These are phyloP conservation scores for Pentamera pediparva DNA, from an alignment of 53 echinoderm and acorn worm genomes.

Conservation along the genomic window DNA sequence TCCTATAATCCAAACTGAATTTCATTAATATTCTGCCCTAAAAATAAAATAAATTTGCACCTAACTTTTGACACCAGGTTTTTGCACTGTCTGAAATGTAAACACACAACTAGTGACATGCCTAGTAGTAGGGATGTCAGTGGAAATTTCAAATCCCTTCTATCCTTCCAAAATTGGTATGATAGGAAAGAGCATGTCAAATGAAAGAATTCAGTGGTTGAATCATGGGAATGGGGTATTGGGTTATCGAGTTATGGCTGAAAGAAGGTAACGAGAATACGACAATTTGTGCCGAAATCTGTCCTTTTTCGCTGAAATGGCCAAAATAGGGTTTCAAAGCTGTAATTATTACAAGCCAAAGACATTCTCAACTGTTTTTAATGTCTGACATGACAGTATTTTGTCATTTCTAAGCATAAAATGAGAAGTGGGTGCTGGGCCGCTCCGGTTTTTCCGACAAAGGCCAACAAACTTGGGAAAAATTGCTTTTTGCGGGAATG, in stretches of 20 bases:
- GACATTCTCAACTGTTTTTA: background rate
- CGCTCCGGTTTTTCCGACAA: background rate
- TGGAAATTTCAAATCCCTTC: background rate
- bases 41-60: no score
- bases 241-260: background rate
- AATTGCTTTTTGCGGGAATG: background rate
- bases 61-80: no score
- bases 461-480: background rate
- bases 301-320: background rate
- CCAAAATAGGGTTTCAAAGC: background rate
- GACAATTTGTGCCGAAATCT: background rate
- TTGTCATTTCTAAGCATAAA: background rate
- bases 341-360: background rate
- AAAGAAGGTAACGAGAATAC: background rate
- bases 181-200: background rate
- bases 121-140: slow-evolving; percentile 5
- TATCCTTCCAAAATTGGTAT: background rate
- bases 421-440: background rate
- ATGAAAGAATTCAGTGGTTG: slow-evolving; percentile 2
- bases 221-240: background rate
- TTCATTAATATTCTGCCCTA: no score
- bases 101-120: no score
- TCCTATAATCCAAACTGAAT: no score
- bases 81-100: no score
- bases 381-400: background rate